phyloP scores from a whole-genome alignment of 1,140 invertebrate species.

The Drosophila setifemur region DNA sequence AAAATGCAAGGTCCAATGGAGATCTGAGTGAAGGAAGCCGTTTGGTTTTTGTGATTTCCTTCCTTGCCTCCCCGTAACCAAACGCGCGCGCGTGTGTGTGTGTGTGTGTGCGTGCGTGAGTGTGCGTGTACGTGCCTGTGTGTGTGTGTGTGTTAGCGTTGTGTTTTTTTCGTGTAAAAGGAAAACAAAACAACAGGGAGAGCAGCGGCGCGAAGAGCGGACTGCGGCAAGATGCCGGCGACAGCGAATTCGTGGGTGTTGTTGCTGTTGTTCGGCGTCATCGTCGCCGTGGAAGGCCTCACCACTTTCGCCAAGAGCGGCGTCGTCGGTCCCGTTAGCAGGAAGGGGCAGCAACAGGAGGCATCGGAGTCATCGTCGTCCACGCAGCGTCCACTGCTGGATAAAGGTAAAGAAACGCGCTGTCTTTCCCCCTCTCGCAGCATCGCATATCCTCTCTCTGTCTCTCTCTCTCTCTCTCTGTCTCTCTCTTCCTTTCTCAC shows the following conservation, averaged over 20 bases:
- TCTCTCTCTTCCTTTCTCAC: neutral
- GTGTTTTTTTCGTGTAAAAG: conserved; percentile 35
- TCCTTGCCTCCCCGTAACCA: conserved; percentile 12
- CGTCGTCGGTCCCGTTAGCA: conserved; percentile 37
- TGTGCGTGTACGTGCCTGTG: neutral
- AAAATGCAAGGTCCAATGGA: conserved; percentile 22
- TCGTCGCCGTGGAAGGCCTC: conserved; percentile 39
- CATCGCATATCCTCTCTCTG: conserved; percentile 20
- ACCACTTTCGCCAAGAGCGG: too few relatives aligned
- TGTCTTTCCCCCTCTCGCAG: conserved; percentile 21
- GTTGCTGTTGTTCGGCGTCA: conserved; percentile 56
- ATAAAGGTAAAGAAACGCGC: conserved; percentile 60
- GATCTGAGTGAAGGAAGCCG: conserved; percentile 22
- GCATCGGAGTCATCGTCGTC: conserved; percentile 47
- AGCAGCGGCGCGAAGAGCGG: conserved; percentile 31
- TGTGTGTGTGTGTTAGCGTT: conserved; percentile 18
- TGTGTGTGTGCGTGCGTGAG: neutral
- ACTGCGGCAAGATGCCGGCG: conserved; percentile 70
- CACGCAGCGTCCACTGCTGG: conserved; percentile 47
- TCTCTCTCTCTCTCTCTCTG: neutral
- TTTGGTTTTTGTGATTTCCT: conserved; percentile 29
- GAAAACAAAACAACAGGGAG: conserved; percentile 37
- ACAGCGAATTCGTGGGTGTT: conserved; percentile 65
- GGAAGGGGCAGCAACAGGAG: conserved; percentile 63
- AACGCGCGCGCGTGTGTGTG: neutral